Evolutionary conservation across 2,797 vertebrate genomes (phyloP).

Genomic region (Silurus lanzhouensis): DNA sequence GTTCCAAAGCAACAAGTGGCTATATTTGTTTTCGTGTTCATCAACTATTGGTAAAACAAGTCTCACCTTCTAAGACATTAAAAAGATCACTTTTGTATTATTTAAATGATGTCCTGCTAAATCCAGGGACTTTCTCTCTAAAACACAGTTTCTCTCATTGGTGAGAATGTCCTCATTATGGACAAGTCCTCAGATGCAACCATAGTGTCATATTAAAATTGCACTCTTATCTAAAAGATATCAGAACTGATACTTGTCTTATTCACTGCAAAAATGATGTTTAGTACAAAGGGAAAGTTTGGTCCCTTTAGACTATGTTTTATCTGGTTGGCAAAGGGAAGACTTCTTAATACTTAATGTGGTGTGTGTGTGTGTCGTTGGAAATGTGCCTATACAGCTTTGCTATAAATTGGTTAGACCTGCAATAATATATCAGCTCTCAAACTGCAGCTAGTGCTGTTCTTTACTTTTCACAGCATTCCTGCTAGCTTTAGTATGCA

Average conservation of each 20-base stretch:
- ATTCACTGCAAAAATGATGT: not conserved
- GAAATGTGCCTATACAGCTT: slow-evolving; percentile 5
- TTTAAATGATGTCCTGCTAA: not conserved
- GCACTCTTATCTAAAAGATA: not conserved
- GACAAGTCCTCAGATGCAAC: not conserved
- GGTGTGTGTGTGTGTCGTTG: not conserved
- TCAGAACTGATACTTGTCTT: not conserved
- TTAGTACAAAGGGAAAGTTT: not conserved
- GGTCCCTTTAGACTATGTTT: not conserved
- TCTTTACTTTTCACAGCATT: slow-evolving; percentile 37
- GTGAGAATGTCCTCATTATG: not conserved
- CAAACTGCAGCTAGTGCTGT: slow-evolving; percentile 43
- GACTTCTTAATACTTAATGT: not conserved
- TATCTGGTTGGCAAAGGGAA: not conserved
- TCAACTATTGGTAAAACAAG: not conserved
- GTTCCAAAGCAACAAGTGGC: not conserved
- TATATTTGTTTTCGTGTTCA: not conserved
- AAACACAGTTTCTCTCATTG: not conserved
- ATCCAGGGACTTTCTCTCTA: not conserved
- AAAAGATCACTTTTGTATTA: not conserved
- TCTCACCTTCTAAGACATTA: not conserved
- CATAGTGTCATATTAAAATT: not conserved
- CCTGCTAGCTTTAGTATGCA: slow-evolving; percentile 30
- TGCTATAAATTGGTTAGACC: not conserved
- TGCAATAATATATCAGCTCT: slow-evolving; percentile 11